phyloP scores from a whole-genome alignment of 1,140 invertebrate genomes.

The Apis laboriosa region DNA sequence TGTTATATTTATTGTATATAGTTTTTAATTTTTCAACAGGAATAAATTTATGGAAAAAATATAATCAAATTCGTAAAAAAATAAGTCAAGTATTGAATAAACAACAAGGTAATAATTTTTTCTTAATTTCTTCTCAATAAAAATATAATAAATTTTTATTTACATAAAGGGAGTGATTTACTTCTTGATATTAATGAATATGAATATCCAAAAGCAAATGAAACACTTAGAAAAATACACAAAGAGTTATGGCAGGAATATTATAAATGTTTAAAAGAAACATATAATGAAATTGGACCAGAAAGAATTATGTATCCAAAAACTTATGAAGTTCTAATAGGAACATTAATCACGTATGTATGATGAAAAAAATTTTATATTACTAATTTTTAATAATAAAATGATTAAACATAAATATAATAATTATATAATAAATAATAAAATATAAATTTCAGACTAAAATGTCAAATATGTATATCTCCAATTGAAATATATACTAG shows the following conservation, averaged over 20 bases:
- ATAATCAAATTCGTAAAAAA: constrained; percentile 68
- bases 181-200: constrained; percentile 73
- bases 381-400: constrained; percentile 11
- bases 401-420: constrained; percentile 5
- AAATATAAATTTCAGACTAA: constrained; percentile 70
- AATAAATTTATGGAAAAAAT: constrained; percentile 47
- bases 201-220: constrained; percentile 79
- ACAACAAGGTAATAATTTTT: constrained; percentile 42
- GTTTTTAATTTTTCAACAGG: not conserved
- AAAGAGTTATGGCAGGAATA: constrained; percentile 80
- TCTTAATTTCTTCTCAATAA: not conserved
- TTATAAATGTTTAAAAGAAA: constrained; percentile 78
- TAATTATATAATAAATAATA: too few relatives aligned
- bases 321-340: constrained; percentile 76
- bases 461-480: constrained; percentile 81
- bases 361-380: constrained; percentile 3
- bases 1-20: constrained; percentile 30
- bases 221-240: constrained; percentile 72
- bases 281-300: constrained; percentile 65
- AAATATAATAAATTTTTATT: not conserved
- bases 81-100: constrained; percentile 52
- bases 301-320: constrained; percentile 72
- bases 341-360: constrained; percentile 77
- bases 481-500: constrained; percentile 71
- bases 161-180: constrained; percentile 66